Evolutionary conservation across 2,113 vertebrate genomes (phyloP), one percentile per base, ranked within the genome.

Genomic region (Microtus ochrogaster): DNA sequence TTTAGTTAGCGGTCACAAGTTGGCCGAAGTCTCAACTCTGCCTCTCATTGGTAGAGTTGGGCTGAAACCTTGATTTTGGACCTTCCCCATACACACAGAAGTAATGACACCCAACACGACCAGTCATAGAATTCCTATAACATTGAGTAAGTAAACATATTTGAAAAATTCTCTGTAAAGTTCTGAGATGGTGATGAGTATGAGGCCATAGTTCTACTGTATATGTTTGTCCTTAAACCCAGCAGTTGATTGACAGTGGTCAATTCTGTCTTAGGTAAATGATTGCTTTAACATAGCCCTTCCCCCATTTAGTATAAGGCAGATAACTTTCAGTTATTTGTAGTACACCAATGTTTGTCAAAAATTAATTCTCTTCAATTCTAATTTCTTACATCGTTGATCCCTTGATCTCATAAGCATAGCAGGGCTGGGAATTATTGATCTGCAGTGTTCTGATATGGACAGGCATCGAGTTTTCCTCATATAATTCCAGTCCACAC

Each of bases 351-450:
- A 86, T 22, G 12, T 83, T n/a, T 39, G 2, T 7, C 39, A 77
- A n/a, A 97, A 91, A 77, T 52, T 91, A 58, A 83, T 94, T 89
- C 41, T 61, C 36, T 72, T 87, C 39, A 36, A 83, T 94, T 30
- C 24, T 12, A 81, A 3, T 52, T 74, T 68, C 78, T 94, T 93
- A 21, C 55, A 16, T 94, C 78, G 86, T 77, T 85, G 49, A 82
- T 0, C 2, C 26, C 4, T 30, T 96, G 95, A 86, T 95, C 89
- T 96, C 14, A 33, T 33, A 41, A 91, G 17, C 3, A 81, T 17
- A 96, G 52, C 24, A 87, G 2, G 63, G 3, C 26, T 87, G 77
- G 10, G 65, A 95, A 88, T 19, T 61, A 77, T 66, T 84, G 47
- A 89, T 52, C 55, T 88, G 24, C 39, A 89, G 36, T 72, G 47